phyloP scores from a whole-genome alignment of 2,113 vertebrate genomes.

The Lontra canadensis region DNA sequence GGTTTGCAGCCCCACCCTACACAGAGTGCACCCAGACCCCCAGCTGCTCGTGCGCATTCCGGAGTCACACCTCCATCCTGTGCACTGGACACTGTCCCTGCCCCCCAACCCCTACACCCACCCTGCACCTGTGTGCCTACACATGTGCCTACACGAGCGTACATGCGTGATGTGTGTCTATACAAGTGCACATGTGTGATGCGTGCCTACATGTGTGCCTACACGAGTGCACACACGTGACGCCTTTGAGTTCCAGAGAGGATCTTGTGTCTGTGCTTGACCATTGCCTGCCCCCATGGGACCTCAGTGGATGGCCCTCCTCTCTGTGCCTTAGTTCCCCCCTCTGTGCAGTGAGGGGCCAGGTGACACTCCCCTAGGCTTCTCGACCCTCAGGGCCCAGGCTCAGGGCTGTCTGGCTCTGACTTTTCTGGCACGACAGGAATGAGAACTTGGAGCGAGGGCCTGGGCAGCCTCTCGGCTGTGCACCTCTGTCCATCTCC shows the following conservation, averaged over 20 bases:
- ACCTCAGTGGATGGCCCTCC: not conserved
- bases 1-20: no score
- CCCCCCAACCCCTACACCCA: fast-evolving
- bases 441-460: not conserved
- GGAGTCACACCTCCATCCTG: fast-evolving
- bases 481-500: fast-evolving
- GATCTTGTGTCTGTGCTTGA: not conserved
- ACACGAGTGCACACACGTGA: fast-evolving
- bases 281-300: not conserved
- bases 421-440: fast-evolving
- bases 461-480: fast-evolving
- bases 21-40: fast-evolving
- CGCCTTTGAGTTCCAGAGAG: fast-evolving
- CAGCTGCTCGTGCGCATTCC: fast-evolving
- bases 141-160: no score
- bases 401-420: not conserved
- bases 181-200: no score
- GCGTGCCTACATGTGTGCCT: no score
- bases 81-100: not conserved
- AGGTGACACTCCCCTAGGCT: not conserved
- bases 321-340: not conserved
- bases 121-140: fast-evolving
- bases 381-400: not conserved
- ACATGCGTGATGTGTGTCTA: no score
- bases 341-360: fast-evolving